These are phyloP conservation scores for Smutsia temminckii DNA, from an alignment of 2,797 vertebrate genomes.

Conservation along the genomic window DNA sequence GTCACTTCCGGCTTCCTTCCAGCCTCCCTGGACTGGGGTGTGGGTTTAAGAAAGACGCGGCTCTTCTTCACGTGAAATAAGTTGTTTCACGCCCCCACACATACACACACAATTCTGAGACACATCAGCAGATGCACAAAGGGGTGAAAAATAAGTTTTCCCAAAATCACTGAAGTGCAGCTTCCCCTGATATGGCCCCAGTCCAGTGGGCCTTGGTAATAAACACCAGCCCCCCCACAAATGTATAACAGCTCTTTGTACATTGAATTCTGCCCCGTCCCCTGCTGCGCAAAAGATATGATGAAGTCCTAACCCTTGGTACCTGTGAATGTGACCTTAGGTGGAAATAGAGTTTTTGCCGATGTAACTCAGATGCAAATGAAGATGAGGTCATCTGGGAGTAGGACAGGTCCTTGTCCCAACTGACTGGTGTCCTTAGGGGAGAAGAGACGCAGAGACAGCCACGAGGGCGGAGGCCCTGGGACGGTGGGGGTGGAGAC, in stretches of 20 bases:
- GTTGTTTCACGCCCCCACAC: not conserved
- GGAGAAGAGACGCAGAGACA: not conserved
- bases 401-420: not conserved
- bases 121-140: not conserved
- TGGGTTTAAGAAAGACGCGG: not conserved
- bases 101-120: not conserved
- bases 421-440: not conserved
- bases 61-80: not conserved
- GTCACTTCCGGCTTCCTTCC: not conserved
- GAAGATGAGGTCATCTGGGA: not conserved
- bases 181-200: not conserved
- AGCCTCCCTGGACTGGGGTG: not conserved
- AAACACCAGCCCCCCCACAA: not conserved
- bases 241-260: not conserved
- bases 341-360: not conserved
- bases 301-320: not conserved
- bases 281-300: not conserved
- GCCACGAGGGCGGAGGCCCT: not conserved
- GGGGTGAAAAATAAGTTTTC: not conserved
- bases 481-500: not conserved
- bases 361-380: not conserved
- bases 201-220: not conserved
- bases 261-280: not conserved
- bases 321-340: not conserved
- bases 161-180: not conserved